Base-by-base conservation (phyloP, 2,888 invertebrate genomes). In the Ochropleura leucogaster region DNA sequence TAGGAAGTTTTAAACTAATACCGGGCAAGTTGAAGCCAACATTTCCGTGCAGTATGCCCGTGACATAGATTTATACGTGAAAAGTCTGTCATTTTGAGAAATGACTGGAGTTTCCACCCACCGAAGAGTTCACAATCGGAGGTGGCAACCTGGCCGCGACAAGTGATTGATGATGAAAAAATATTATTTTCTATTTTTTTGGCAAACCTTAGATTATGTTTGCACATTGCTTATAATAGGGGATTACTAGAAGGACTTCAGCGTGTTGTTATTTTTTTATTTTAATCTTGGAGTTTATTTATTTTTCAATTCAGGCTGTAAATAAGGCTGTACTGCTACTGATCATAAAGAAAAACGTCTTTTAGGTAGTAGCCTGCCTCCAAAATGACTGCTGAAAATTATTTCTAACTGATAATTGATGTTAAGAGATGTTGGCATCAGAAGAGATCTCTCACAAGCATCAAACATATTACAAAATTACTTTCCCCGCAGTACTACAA, bases 41-140 rank as follows among this genome's bases (percentile, higher is more conserved):
- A 77, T 77, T 76, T 82, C 78, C 83, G 83, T 87, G 79, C 87
- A 89, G 87, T 82, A 85, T 91, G 92, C 86, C 82, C 75, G 82
- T 89, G 91, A 92, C 92, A 87, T 82, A 86, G 91, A 91, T 91
- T 91, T 91, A 91, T 91, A 89, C 88, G 91, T 90, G 90, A 87
- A 86, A 89, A 91, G 89, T 92, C 90, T 90, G 92, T 92, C 92
- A 93, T 91, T 93, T 90, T 93, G 93, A 93, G 91, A 92, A 93
- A 94, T 93, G 93, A 92, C 90, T 89, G 80, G 85, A 92, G 90
- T 92, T 92, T 89, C 89, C 89, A 82, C 89, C 87, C 87, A 84
- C 87, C 85, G 88, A 89, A 89, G 90, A 91, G 89, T 88, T 90
- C 88, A 90, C 90, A 90, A 90, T 91, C 87, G 89, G 86, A 87